phyloP scores from a whole-genome alignment of 2,797 vertebrate species.

The Oreochromis mossambicus region DNA sequence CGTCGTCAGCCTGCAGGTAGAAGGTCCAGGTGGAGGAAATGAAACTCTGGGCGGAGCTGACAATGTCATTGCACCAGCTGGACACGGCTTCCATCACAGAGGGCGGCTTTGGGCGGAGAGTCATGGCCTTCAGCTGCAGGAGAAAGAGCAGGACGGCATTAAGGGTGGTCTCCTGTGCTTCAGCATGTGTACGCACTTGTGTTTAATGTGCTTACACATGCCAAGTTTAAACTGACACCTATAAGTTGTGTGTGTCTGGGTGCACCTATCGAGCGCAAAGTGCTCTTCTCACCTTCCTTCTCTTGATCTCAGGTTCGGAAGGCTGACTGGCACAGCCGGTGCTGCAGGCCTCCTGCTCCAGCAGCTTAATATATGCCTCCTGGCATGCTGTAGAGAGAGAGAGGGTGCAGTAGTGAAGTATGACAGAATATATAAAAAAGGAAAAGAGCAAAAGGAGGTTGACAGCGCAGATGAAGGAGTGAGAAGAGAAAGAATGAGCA shows the following conservation, averaged over 20 bases:
- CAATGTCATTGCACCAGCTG: conserved; percentile 90
- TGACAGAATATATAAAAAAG: background rate
- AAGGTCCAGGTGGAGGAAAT: conserved; percentile 99
- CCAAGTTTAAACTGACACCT: background rate
- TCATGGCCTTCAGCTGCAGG: conserved; percentile 75
- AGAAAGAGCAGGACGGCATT: background rate
- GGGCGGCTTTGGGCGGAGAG: conserved; percentile 72
- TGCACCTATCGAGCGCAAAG: background rate
- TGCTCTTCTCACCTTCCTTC: conserved; percentile 79
- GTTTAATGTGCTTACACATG: background rate
- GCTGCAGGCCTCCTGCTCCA: conserved; percentile 87
- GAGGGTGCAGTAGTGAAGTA: background rate
- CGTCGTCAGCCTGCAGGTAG: conserved; percentile 93
- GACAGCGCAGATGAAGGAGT: background rate
- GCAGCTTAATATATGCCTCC: conserved; percentile 85
- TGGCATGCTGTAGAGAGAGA: conserved; percentile 80
- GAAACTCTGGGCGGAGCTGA: conserved; percentile 94
- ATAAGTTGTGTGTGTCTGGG: background rate
- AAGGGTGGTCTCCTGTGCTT: background rate
- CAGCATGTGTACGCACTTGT: background rate
- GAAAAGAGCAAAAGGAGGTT: background rate
- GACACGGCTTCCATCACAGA: conserved; percentile 87
- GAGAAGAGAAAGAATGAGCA: background rate
- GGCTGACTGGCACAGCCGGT: conserved; percentile 88
- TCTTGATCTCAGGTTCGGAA: conserved; percentile 81